Evolutionary conservation across 2,797 vertebrate genomes (phyloP).

Genomic region (Amazonetta brasiliensis): DNA sequence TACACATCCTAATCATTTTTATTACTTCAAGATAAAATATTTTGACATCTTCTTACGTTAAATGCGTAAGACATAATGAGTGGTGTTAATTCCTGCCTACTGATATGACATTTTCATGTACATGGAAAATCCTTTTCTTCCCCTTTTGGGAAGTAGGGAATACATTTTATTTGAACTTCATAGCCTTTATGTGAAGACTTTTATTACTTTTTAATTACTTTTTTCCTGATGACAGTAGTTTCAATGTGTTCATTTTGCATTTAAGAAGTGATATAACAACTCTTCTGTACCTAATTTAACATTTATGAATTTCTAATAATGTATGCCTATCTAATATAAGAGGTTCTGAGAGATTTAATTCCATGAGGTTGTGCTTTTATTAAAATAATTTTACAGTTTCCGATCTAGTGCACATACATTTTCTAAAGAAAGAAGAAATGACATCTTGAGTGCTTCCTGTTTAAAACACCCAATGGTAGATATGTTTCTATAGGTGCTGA

Average conservation of each 20-base stretch:
- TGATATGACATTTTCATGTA: not conserved
- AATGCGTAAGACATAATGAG: not conserved
- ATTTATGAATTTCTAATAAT: slow-evolving; percentile 3
- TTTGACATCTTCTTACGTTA: not conserved
- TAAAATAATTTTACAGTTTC: not conserved
- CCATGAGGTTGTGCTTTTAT: not conserved
- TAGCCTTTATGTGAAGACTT: not conserved
- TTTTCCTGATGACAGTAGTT: not conserved
- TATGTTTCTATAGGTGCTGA: not conserved
- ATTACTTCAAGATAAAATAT: not conserved
- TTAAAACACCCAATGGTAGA: not conserved
- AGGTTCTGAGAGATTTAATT: not conserved
- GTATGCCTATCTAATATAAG: not conserved
- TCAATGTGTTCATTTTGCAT: not conserved
- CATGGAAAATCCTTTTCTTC: not conserved
- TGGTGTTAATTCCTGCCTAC: not conserved
- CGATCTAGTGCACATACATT: not conserved
- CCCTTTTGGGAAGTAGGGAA: not conserved
- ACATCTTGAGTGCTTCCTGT: not conserved
- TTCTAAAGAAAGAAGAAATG: not conserved
- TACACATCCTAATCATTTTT: not conserved
- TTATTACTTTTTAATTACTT: slow-evolving; percentile 9
- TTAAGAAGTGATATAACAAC: not conserved
- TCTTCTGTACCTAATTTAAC: not conserved
- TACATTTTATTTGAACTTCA: not conserved